These are phyloP conservation scores for Candidula unifasciata DNA, from an alignment of 2,888 invertebrate species.

Conservation along the genomic window DNA sequence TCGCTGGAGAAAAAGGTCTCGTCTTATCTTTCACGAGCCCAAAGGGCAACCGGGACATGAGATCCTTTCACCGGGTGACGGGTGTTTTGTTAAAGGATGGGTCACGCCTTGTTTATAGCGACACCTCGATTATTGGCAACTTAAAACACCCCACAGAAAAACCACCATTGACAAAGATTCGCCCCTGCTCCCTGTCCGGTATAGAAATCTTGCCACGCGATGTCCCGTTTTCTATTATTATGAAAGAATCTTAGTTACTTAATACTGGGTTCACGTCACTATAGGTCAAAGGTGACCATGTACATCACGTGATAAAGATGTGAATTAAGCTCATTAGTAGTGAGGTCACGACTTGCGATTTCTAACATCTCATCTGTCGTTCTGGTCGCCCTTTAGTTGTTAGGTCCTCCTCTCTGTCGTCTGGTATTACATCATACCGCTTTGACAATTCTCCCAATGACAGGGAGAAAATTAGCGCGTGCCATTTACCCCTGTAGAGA, in stretches of 20 bases:
- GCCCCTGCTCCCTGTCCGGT: background rate
- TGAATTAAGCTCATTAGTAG: background rate
- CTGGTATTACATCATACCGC: too few relatives aligned
- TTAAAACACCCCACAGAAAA: too few relatives aligned
- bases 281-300: background rate
- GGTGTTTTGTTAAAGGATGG: background rate
- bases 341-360: background rate
- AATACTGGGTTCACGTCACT: slow-evolving; percentile 5
- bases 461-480: too few relatives aligned
- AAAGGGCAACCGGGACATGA: background rate
- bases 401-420: too few relatives aligned
- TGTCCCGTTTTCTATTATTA: background rate
- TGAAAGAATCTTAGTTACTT: background rate
- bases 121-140: background rate
- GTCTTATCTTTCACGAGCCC: background rate
- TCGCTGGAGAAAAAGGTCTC: background rate
- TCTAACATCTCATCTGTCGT: background rate
- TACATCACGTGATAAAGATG: slow-evolving; percentile 15
- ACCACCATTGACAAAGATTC: background rate
- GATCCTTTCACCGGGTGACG: background rate
- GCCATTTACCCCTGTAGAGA: too few relatives aligned
- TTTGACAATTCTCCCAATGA: too few relatives aligned
- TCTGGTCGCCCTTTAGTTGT: background rate
- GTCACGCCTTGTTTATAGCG: slow-evolving; percentile 28
- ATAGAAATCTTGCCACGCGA: too few relatives aligned